Evolutionary conservation across 1,140 invertebrate species (phyloP), one percentile per base, ranked within the genome.

Genomic region (Plectus sambesii): DNA sequence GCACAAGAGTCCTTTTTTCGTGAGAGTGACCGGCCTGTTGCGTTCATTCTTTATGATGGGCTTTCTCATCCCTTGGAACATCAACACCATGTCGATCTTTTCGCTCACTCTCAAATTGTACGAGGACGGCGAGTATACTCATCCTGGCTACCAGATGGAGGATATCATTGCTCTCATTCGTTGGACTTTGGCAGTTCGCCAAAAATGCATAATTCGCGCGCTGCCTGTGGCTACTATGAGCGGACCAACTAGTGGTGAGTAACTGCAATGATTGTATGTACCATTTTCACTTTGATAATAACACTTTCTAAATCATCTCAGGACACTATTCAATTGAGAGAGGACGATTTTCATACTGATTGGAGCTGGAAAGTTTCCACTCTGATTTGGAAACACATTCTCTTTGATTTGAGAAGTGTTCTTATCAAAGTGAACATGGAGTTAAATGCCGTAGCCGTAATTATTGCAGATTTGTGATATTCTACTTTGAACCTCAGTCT

Each of bases 1-100:
- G n/a, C n/a, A n/a, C n/a, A n/a, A n/a, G n/a, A n/a, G n/a, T n/a
- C 55, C 59, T 24, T 61, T 61, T 41, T 61, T 61, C 42, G 59
- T 61, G 9, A 33, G 59, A 29, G 56, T 60, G n/a, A 59, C 56
- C 30, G 59, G 59, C 0, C 19, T 59, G 15, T 23, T 59, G 9
- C 53, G 59, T 26, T 44, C 48, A 22, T 58, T 58, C 38, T 62
- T 61, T 35, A 61, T 61, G 59, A 59, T 62, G 46, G 59, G 59
- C 15, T 58, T 54, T 23, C 42, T 61, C 2, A 62, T 61, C 30
- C 59, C 59, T 37, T 58, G 50, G 50, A 58, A 62, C 27, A 61
- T 61, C 47, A 61, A 61, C 53, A 61, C 59, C 2, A 61, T 61
- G 59, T 54, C 48, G 36, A 47, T 61, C 25, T 61, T 61, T 29